These are phyloP conservation scores for Crotalus helleri DNA, from an alignment of 2,113 vertebrate genomes.

Conservation along the genomic window DNA sequence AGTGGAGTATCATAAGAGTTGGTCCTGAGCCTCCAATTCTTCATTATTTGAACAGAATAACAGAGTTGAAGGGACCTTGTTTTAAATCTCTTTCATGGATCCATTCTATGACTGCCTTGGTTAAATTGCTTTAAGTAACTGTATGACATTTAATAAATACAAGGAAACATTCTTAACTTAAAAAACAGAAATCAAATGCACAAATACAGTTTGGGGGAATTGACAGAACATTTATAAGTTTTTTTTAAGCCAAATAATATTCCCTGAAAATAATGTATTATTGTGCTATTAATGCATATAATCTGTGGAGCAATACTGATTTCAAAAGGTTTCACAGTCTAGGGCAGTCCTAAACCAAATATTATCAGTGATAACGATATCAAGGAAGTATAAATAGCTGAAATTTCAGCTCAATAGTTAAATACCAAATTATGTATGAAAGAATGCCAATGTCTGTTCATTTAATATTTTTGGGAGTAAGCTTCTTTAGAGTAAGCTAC, in stretches of 20 bases:
- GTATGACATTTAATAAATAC: neutral
- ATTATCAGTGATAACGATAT: neutral
- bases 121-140: neutral
- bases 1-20: neutral
- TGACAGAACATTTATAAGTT: neutral
- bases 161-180: neutral
- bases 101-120: neutral
- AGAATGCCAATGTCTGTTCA: conserved; percentile 1
- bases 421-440: neutral
- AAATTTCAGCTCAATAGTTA: neutral
- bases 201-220: neutral
- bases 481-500: neutral
- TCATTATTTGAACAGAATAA: neutral
- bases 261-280: neutral
- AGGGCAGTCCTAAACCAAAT: neutral
- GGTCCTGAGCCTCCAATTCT: neutral
- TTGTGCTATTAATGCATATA: conserved; percentile 19
- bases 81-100: too few relatives aligned
- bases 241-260: neutral
- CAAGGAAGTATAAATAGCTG: neutral
- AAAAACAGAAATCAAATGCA: neutral
- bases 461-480: neutral
- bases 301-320: neutral
- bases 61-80: too few relatives aligned
- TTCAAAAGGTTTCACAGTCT: neutral